Conservation (phyloP, 1,140 invertebrate genomes). For the Drosophila auraria region DNA sequence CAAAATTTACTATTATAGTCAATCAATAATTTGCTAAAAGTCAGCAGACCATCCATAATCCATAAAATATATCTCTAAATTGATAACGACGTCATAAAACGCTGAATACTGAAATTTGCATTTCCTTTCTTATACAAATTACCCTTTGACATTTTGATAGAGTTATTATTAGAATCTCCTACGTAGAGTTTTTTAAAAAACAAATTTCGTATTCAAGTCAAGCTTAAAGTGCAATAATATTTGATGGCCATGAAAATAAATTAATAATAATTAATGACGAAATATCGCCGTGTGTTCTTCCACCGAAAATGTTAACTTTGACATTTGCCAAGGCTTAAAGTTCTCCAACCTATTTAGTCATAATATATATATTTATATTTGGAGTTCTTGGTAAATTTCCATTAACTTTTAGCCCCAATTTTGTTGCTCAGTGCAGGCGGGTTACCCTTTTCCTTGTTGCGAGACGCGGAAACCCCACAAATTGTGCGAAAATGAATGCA, state of each 20-base stretch:
- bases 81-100: slow-evolving; percentile 30
- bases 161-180: slow-evolving; percentile 43
- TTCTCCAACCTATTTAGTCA: slow-evolving; percentile 3
- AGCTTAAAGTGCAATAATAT: slow-evolving; percentile 49
- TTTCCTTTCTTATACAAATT: slow-evolving; percentile 52
- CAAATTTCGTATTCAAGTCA: slow-evolving; percentile 35
- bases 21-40: slow-evolving; percentile 10
- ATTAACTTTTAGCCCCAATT: not conserved
- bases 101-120: slow-evolving; percentile 31
- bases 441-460: slow-evolving; percentile 50
- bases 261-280: slow-evolving; percentile 54
- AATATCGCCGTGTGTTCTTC: slow-evolving; percentile 23
- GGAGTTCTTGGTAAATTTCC: not conserved
- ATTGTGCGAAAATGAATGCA: slow-evolving; percentile 73
- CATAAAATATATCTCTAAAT: slow-evolving; percentile 33
- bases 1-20: slow-evolving; percentile 4
- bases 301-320: slow-evolving; percentile 32
- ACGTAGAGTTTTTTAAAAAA: slow-evolving; percentile 30
- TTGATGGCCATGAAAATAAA: slow-evolving; percentile 52
- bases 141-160: slow-evolving; percentile 48
- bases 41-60: not conserved
- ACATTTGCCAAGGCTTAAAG: slow-evolving; percentile 27
- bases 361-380: not conserved
- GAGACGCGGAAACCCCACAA: slow-evolving; percentile 74
- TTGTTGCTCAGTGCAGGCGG: slow-evolving; percentile 31